Evolutionary conservation across 2,888 invertebrate species (phyloP), one percentile per base, ranked within the genome.

Genomic region (Cetonia aurata): DNA sequence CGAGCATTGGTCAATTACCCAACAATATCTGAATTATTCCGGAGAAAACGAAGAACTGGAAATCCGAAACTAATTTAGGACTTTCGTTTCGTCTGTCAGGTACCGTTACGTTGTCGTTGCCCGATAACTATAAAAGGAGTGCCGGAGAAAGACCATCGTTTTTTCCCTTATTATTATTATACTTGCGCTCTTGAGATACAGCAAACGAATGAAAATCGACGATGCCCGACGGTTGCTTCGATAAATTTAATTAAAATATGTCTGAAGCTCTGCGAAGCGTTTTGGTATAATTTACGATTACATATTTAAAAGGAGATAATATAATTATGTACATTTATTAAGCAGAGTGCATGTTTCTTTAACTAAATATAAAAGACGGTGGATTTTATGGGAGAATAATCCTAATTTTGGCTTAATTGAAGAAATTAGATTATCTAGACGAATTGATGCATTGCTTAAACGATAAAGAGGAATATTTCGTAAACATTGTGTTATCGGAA

Each of bases 121-220:
- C 62, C 62, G 62, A 62, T 62, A 62, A 50, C 62, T 62, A 62
- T 62, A 62, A 62, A 62, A 62, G 62, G 62, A 62, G 62, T 33
- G 62, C 50, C 44, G 12, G 44, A 44, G 46, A 46, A 46, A 60
- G 50, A 62, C 33, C 46, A 48, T 62, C 62, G 41, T 41, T 19
- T n/a, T 41, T 15, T 42, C 3, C 6, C 52, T 17, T 60, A 48
- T 62, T 48, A 31, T 62, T 48, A 50, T 62, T 62, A 62, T 50
- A 10, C 62, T 62, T 17, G 19, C 37, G 13, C 55, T 46, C 33
- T 31, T 13, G 17, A 48, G 62, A 48, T 62, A 48, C 50, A 62
- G 37, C 37, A 37, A 37, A 48, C 57, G 57, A 15, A 62, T 31
- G 44, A 50, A 50, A 50, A 33, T 60, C 62, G 33, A 48, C 15